These are phyloP conservation scores for Orycteropus afer DNA, from an alignment of 2,113 vertebrate genomes.

Conservation along the genomic window DNA sequence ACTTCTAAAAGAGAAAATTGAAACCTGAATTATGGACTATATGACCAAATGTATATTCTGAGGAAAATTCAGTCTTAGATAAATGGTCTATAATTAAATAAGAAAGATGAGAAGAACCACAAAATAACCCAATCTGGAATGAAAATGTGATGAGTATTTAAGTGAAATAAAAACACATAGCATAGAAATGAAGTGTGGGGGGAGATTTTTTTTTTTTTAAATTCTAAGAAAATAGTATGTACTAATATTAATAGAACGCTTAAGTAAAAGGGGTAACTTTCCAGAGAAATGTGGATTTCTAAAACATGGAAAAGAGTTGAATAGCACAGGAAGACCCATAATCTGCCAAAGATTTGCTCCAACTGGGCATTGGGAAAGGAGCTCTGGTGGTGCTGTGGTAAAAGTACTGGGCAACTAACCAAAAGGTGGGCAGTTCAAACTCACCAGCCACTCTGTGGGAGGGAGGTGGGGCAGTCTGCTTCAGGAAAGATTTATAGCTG, in stretches of 20 bases:
- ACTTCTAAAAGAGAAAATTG: constrained; percentile 8
- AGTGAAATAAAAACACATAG: constrained; percentile 6
- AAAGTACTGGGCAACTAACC: too few relatives aligned
- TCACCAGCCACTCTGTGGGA: too few relatives aligned
- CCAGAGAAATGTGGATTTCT: constrained; percentile 26
- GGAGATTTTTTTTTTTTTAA: neutral
- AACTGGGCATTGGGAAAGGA: too few relatives aligned
- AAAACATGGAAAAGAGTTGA: neutral
- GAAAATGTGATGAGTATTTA: constrained; percentile 28
- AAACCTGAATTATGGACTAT: constrained; percentile 44
- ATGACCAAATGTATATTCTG: neutral
- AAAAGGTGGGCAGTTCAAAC: too few relatives aligned
- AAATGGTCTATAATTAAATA: constrained; percentile 19
- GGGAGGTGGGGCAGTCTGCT: too few relatives aligned
- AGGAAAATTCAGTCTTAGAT: constrained; percentile 45
- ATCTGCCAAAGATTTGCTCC: neutral
- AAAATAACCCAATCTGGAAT: neutral
- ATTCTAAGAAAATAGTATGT: constrained; percentile 12
- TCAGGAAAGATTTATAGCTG: too few relatives aligned
- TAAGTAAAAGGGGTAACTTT: constrained; percentile 7
- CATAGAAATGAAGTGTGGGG: neutral
- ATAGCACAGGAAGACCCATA: neutral
- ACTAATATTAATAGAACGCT: neutral
- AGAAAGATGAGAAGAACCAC: neutral
- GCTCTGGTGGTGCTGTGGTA: too few relatives aligned